Evolutionary conservation across 1,140 invertebrate species (phyloP).

Genomic region (Fopius arisanus): DNA sequence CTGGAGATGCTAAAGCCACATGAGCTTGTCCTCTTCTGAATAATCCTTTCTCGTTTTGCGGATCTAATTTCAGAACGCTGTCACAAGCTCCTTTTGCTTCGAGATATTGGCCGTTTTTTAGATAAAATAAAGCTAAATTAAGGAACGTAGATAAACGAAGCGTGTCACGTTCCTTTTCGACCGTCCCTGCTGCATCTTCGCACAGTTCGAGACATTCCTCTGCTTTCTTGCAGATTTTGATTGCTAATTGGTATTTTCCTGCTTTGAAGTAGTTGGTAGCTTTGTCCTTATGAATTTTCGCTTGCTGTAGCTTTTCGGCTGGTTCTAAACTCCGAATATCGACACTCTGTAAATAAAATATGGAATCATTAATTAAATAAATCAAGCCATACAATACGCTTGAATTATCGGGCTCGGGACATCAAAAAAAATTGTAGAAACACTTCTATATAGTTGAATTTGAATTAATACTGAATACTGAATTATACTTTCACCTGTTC

Average conservation of each 20-base stretch:
- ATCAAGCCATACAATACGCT: no score
- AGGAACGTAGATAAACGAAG: slow-evolving; percentile 78
- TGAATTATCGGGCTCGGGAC: no score
- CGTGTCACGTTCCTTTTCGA: slow-evolving; percentile 65
- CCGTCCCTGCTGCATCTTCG: slow-evolving; percentile 50
- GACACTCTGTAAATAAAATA: no score
- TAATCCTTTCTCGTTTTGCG: slow-evolving; percentile 86
- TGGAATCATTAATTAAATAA: no score
- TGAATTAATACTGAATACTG: no score
- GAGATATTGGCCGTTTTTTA: slow-evolving; percentile 81
- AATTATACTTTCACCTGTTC: no score
- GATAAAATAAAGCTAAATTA: slow-evolving; percentile 85
- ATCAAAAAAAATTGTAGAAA: no score
- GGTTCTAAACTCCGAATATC: slow-evolving; percentile 84
- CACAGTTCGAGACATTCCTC: slow-evolving; percentile 67
- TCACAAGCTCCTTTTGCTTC: slow-evolving; percentile 77
- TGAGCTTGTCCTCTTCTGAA: slow-evolving; percentile 89
- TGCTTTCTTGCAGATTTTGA: slow-evolving; percentile 86
- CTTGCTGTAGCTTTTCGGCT: slow-evolving; percentile 81
- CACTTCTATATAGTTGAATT: no score
- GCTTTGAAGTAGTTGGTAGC: slow-evolving; percentile 91
- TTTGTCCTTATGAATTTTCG: slow-evolving; percentile 86
- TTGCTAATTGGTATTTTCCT: slow-evolving; percentile 80
- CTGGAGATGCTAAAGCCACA: slow-evolving; percentile 78
- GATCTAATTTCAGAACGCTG: slow-evolving; percentile 78